Conservation (phyloP, 2,797 vertebrate genomes). For the Micromesistius poutassou region DNA sequence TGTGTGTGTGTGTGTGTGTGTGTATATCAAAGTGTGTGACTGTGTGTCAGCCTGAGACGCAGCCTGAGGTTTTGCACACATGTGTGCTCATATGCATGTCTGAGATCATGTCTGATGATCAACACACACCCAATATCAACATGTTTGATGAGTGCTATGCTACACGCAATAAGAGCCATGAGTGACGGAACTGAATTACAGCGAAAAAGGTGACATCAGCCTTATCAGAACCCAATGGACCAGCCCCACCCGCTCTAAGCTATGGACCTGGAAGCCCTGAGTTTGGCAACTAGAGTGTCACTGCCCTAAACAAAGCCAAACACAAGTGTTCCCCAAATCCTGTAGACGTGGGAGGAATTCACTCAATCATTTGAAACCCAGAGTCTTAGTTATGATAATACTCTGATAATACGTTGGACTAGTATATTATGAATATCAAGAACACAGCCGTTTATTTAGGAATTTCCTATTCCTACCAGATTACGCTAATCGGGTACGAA, state of each 20-base stretch:
- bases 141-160: slow-evolving; percentile 65
- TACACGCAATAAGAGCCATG: slow-evolving; percentile 41
- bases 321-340: neutral
- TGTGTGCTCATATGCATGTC: slow-evolving; percentile 35
- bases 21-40: neutral
- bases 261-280: slow-evolving; percentile 31
- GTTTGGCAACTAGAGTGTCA: slow-evolving; percentile 5
- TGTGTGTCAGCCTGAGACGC: neutral
- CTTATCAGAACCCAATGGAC: slow-evolving; percentile 46
- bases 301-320: neutral
- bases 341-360: neutral
- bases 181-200: slow-evolving; percentile 57
- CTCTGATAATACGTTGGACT: neutral
- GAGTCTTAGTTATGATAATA: neutral
- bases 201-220: slow-evolving; percentile 62
- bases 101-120: slow-evolving; percentile 47
- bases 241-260: slow-evolving; percentile 50
- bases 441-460: neutral
- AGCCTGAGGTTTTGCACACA: slow-evolving; percentile 10
- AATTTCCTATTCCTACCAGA: neutral
- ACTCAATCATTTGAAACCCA: neutral
- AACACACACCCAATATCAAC: slow-evolving; percentile 37
- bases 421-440: neutral
- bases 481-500: slow-evolving; percentile 19
- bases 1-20: no score